A percentile compares a stretch with the other conserved stretches of the same genome.
phyloP scores from a whole-genome alignment of 2,888 invertebrate genomes.

The Parnassius smintheus region DNA sequence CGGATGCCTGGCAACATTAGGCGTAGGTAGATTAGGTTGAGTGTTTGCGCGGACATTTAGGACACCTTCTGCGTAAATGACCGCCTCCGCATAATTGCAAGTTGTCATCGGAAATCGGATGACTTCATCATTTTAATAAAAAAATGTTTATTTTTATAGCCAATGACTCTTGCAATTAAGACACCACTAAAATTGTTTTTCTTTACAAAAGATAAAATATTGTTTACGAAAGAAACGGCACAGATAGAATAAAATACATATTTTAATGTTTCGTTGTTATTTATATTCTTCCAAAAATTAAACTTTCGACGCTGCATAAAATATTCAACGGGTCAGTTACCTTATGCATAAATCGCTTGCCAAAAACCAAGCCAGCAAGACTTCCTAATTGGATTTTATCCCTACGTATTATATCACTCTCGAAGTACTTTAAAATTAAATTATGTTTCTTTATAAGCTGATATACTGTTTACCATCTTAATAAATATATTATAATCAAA shows the following conservation, averaged over 20 bases:
- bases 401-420: constrained; percentile 12
- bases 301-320: constrained; percentile 13
- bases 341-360: constrained; percentile 24
- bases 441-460: constrained; percentile 15
- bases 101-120: too few relatives aligned
- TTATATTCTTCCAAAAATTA: constrained; percentile 6
- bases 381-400: constrained; percentile 26
- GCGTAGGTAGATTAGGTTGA: too few relatives aligned
- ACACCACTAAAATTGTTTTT: too few relatives aligned
- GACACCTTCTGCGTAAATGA: too few relatives aligned
- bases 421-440: constrained; percentile 12
- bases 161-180: too few relatives aligned
- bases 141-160: too few relatives aligned
- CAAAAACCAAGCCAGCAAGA: constrained; percentile 22
- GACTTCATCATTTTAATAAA: too few relatives aligned
- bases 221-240: too few relatives aligned
- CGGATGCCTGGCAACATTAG: too few relatives aligned
- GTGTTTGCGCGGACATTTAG: too few relatives aligned
- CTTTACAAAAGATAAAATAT: too few relatives aligned
- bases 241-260: background rate
- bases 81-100: too few relatives aligned
- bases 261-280: constrained; percentile 5
- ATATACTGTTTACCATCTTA: constrained; percentile 14
- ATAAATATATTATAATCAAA: background rate
- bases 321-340: constrained; percentile 19